These are phyloP conservation scores for Labrus mixtus DNA, from an alignment of 2,113 vertebrate species.

Conservation along the genomic window DNA sequence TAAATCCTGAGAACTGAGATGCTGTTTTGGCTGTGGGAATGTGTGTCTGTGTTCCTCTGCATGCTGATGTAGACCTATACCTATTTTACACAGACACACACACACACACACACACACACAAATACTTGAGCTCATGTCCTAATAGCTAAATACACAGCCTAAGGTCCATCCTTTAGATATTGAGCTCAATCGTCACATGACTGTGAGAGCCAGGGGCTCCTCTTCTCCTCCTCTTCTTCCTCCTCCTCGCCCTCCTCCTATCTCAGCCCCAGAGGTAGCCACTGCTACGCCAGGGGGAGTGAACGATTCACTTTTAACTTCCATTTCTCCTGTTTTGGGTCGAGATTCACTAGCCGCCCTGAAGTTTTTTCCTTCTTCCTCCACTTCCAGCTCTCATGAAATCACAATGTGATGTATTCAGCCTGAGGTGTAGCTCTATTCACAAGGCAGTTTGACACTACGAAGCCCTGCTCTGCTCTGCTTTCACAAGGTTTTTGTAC, in stretches of 20 bases:
- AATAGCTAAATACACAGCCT: conserved; percentile 70
- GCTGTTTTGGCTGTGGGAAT: conserved; percentile 44
- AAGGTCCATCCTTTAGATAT: conserved; percentile 74
- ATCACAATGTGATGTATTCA: conserved; percentile 84
- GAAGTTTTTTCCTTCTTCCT: conserved; percentile 60
- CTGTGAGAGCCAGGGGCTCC: conserved; percentile 60
- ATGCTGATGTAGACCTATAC: conserved; percentile 8
- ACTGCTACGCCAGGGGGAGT: conserved; percentile 73
- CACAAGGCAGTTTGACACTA: conserved; percentile 81
- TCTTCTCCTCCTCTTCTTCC: conserved; percentile 46
- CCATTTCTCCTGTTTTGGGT: conserved; percentile 73
- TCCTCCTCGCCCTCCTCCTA: conserved; percentile 39
- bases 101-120: conserved; percentile 21
- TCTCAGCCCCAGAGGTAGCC: conserved; percentile 73
- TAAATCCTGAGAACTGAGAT: conserved; percentile 36
- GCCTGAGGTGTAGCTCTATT: conserved; percentile 81
- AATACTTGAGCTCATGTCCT: conserved; percentile 36
- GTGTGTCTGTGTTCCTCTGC: conserved; percentile 2
- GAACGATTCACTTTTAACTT: conserved; percentile 78
- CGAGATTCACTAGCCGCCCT: conserved; percentile 57
- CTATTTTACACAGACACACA: conserved; percentile 4
- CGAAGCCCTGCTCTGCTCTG: conserved; percentile 67
- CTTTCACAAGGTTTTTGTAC: conserved; percentile 59
- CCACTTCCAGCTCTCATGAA: conserved; percentile 79
- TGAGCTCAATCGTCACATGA: conserved; percentile 66